phyloP scores from a whole-genome alignment of 2,113 vertebrate species.

The Ptychochromis oligacanthus region DNA sequence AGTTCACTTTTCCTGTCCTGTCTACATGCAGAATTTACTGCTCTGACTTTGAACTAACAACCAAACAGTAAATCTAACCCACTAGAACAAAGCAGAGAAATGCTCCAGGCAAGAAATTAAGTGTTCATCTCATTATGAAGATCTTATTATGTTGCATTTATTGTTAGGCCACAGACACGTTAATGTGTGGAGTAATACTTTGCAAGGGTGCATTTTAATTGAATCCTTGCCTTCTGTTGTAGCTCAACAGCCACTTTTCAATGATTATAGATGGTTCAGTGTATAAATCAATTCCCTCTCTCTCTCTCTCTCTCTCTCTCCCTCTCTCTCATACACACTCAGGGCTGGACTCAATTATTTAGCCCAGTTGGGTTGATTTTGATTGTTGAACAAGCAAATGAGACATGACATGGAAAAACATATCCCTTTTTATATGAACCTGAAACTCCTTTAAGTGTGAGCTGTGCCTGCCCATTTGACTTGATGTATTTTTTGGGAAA shows the following conservation, averaged over 20 bases:
- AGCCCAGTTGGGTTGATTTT: slow-evolving; percentile 60
- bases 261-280: slow-evolving; percentile 62
- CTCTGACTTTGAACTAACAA: slow-evolving; percentile 65
- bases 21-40: slow-evolving; percentile 63
- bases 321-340: slow-evolving; percentile 36
- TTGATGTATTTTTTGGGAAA: slow-evolving; percentile 55
- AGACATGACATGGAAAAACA: slow-evolving; percentile 72
- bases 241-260: slow-evolving; percentile 38
- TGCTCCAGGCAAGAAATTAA: slow-evolving; percentile 27
- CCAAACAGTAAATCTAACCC: slow-evolving; percentile 64
- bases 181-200: slow-evolving; percentile 55
- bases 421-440: slow-evolving; percentile 52
- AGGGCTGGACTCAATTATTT: slow-evolving; percentile 62
- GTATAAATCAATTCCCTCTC: slow-evolving; percentile 61
- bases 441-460: slow-evolving; percentile 61
- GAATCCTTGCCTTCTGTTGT: slow-evolving; percentile 67
- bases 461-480: slow-evolving; percentile 40
- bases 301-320: slow-evolving; percentile 23
- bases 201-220: slow-evolving; percentile 57
- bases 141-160: slow-evolving; percentile 62
- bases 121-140: slow-evolving; percentile 55
- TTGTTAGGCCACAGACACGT: slow-evolving; percentile 59
- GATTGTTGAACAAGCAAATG: slow-evolving; percentile 64
- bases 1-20: slow-evolving; percentile 64
- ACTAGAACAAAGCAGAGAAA: slow-evolving; percentile 39